These are phyloP conservation scores for Paradisaea rubra DNA, from an alignment of 2,113 vertebrate genomes.

Conservation along the genomic window DNA sequence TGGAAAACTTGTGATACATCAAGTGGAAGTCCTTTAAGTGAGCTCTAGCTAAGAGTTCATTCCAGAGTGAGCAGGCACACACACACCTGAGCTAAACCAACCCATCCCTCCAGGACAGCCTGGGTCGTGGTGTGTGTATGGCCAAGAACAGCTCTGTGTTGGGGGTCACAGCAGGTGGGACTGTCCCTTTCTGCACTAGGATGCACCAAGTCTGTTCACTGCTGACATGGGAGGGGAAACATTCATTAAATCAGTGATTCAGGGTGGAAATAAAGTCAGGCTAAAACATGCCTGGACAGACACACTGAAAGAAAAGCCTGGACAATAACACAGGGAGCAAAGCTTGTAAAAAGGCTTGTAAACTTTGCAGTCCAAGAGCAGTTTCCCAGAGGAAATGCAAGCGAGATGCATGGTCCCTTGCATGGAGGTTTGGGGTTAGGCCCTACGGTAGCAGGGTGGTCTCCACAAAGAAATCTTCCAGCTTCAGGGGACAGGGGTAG, in stretches of 20 bases:
- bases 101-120: not conserved
- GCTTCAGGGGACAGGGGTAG: not conserved
- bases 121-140: not conserved
- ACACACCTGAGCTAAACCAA: not conserved
- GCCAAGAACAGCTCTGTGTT: not conserved
- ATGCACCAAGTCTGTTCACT: slow-evolving; percentile 20
- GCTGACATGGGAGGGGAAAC: not conserved
- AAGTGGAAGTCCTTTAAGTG: not conserved
- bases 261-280: slow-evolving; percentile 15
- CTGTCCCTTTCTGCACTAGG: not conserved
- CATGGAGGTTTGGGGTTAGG: not conserved
- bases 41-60: not conserved
- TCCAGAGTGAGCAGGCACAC: not conserved
- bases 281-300: slow-evolving; percentile 35
- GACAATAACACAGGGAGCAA: slow-evolving; percentile 15
- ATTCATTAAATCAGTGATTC: not conserved
- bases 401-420: slow-evolving; percentile 38
- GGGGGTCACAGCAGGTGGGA: not conserved
- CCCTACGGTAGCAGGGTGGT: not conserved
- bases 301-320: not conserved
- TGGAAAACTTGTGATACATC: not conserved
- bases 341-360: slow-evolving; percentile 60
- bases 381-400: slow-evolving; percentile 34
- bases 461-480: not conserved
- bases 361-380: slow-evolving; percentile 45